Base-by-base conservation (phyloP, 2,113 vertebrate species). In the Neopipo cinnamomea region DNA sequence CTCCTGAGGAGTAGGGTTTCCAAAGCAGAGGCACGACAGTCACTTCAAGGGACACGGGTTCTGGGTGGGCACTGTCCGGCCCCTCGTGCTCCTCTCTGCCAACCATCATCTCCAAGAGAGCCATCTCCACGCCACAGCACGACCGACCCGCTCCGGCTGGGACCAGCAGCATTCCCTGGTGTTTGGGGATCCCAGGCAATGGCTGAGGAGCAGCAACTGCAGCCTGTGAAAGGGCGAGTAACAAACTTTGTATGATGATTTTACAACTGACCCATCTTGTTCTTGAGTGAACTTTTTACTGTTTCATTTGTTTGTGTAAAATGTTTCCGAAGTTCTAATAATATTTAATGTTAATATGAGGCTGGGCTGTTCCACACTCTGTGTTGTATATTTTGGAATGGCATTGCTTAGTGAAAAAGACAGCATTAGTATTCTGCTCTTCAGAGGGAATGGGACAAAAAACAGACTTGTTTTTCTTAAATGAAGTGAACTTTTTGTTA, bases 381-480 rank as follows among this genome's bases (percentile, higher is more conserved):
- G 18, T 93, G 95, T 97, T 97, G 96, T 97, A 92, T 94, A 83
- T 95, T 97, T 96, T 96, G 85, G 96, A 95, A 93, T 91, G 91
- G 72, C 94, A 66, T 80, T 94, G 94, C 81, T 92, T 76, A 72
- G 82, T 93, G 91, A 92, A 74, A 94, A 94, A 95, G 94, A 79
- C 86, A 84, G 91, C 1, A 0, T 78, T 95, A 37, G 79, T 96
- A 92, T 87, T 91, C 91, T 10, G 6, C 70, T 90, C 83, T 82
- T 85, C 21, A 5, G 80, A 95, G 79, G 81, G 90, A 97, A 92
- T 15, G 31, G 91, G 89, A 91, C 76, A 91, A 92, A 95, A 95
- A 83, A 0, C 65, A 85, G 80, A 53, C 85, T 94, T 93, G 93
- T 88, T 93, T 97, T 94, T 89, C 90, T 88, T 88, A 77, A 75